Evolutionary conservation across 2,888 invertebrate species (phyloP), one percentile per base, ranked within the genome.

Genomic region (Amphimallon solstitiale): DNA sequence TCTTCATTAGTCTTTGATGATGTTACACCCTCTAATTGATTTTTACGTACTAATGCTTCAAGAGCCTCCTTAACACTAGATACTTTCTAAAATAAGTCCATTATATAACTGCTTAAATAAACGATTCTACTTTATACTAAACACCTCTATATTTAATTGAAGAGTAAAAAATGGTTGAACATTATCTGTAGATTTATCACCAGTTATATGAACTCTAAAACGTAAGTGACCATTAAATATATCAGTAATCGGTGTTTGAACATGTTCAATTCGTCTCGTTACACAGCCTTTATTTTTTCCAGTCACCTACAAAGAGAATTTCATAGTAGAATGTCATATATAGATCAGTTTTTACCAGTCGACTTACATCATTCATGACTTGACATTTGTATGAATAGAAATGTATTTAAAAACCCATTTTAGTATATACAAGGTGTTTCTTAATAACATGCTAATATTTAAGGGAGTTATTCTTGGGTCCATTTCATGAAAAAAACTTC

Each of bases 141-240:
- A 78, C 79, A 95, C 95, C 87, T 96, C 95, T 74, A 98, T 95
- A 78, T 98, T 96, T 29, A 98, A 87, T 80, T 95, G 97, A 68
- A 98, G 85, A 0, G 97, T 96, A 81, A 97, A 97, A 85, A 98
- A 98, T 0, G 97, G 97, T 81, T 97, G 95, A 70, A 97, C 92
- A 72, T 93, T 95, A 79, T 95, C 95, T 0, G 96, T 95, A 72
- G 92, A 89, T 78, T 90, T 89, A 77, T 90, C 89, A 10, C 89
- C 88, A 7, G 89, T 86, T 67, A 93, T 86, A 72, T 90, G 90
- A 68, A 97, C 87, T 9, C 93, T 89, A 45, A 95, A 93, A 67
- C 95, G 89, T 70, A 96, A 87, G 78, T 95, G 92, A 48, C 98
- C 98, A 71, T 95, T 91, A 85, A 98, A 97, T 70, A 98, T 94